Base-by-base conservation (phyloP, 1,140 invertebrate species). In the Chlorops oryzae region DNA sequence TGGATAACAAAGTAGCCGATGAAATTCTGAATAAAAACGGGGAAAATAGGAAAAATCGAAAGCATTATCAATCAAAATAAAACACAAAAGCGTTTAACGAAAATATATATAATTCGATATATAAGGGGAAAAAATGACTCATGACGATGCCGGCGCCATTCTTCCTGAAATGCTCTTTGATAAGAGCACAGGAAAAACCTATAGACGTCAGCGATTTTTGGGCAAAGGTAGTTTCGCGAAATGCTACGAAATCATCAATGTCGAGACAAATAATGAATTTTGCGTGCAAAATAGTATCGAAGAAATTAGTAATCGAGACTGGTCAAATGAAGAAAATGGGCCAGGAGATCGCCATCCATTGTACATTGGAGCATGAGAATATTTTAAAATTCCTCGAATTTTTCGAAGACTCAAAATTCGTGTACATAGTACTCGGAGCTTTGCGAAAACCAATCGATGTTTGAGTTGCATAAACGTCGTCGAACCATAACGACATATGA, bases 171-270 rank as follows among this genome's bases (percentile, higher is more conserved):
- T 89, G 52, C 86, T 96, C 54, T 75, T 80, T 47, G 90, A 96
- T 78, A 75, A 78, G 27, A 80, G 78, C 56, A 81, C 80, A 7
- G 81, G 83, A 45, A 85, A 80, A 62, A 82, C 79, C 32, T 97
- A 96, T 72, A 79, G 84, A 63, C 86, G 87, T 71, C 87, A 92
- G 58, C 80, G 86, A 57, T 89, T 88, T 70, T 88, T 88, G 60
- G 88, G 88, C 63, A 92, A 90, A 81, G 88, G 96, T 69, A 96
- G 95, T n/a, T 99, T 99, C 83, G 96, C 95, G 72, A 93, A 90
- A 84, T 98, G 96, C 72, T 99, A 96, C 74, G 96, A 99, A 75
- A 86, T 98, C 23, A 84, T 82, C 55, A 89, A 96, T 66, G 76
- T 82, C 22, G 78, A 79, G 38, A 86, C 84, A 5, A 80, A 87